Percentiles rank a stretch among this genome's conserved stretches.
phyloP scores from a whole-genome alignment of 2,113 vertebrate species.

The Python bivittatus region DNA sequence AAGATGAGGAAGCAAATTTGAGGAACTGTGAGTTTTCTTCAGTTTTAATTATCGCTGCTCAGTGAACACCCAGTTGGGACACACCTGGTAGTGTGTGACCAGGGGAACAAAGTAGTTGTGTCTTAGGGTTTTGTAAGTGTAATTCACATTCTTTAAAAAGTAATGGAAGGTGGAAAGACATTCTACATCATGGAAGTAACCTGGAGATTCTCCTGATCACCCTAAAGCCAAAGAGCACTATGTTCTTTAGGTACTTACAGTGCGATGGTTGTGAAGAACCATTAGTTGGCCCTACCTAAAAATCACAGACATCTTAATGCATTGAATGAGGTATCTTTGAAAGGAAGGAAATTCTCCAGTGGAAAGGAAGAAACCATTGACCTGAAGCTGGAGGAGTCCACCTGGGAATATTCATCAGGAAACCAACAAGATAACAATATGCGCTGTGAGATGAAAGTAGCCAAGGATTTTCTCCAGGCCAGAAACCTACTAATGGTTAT shows the following conservation, averaged over 20 bases:
- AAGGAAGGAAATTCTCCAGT: conserved; percentile 8
- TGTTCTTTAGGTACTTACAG: conserved; percentile 42
- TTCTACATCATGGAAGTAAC: conserved; percentile 22
- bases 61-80: background rate
- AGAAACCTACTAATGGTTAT: conserved; percentile 87
- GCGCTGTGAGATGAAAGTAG: conserved; percentile 80
- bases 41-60: background rate
- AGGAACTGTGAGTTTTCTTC: conserved; percentile 16
- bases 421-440: background rate
- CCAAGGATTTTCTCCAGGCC: conserved; percentile 81
- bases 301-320: conserved; percentile 42
- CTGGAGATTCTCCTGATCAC: conserved; percentile 29
- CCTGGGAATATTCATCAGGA: background rate
- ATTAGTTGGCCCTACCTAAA: conserved; percentile 66
- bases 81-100: conserved; percentile 13
- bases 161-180: conserved; percentile 46
- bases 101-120: conserved; percentile 2
- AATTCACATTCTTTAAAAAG: background rate
- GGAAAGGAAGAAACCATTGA: conserved; percentile 32
- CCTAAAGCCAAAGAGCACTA: conserved; percentile 45
- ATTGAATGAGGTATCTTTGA: background rate
- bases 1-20: background rate
- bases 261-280: conserved; percentile 44
- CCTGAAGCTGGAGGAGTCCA: conserved; percentile 2
- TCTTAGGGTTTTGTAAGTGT: background rate